Percentiles rank a stretch among this genome's conserved stretches.
These are phyloP conservation scores for Bemisia tabaci DNA, from an alignment of 1,140 invertebrate genomes.

Conservation along the genomic window DNA sequence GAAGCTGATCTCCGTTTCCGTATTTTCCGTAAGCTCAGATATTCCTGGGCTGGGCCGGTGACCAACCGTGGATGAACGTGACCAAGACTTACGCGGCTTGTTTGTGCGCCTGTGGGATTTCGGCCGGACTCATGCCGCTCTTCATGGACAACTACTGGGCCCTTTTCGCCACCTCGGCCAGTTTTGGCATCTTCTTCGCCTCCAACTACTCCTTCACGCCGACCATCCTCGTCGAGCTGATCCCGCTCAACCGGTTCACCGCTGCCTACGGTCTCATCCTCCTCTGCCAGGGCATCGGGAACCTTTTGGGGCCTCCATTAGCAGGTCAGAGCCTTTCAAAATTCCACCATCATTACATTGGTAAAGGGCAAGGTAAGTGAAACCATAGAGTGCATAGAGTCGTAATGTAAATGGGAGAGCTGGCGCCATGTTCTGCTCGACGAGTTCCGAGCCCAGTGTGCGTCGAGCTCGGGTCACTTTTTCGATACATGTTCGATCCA, in stretches of 20 bases:
- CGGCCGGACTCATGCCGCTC: slow-evolving; percentile 55
- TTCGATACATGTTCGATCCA: too few species aligned
- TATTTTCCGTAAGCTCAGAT: too few species aligned
- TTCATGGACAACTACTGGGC: slow-evolving; percentile 43
- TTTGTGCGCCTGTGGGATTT: slow-evolving; percentile 55
- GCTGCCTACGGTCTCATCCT: slow-evolving; percentile 75
- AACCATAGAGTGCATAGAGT: too few species aligned
- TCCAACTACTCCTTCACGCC: slow-evolving; percentile 79
- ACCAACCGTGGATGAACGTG: slow-evolving; percentile 71
- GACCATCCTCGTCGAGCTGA: slow-evolving; percentile 66
- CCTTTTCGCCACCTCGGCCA: slow-evolving; percentile 33
- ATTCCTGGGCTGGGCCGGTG: slow-evolving; percentile 74
- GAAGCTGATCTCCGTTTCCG: too few species aligned
- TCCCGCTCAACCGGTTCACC: slow-evolving; percentile 66
- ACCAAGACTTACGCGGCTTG: slow-evolving; percentile 65
- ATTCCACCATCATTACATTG: too few species aligned
- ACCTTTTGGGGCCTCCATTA: slow-evolving; percentile 47
- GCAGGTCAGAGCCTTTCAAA: slow-evolving; percentile 30
- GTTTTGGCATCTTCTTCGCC: slow-evolving; percentile 73
- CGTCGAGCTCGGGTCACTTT: too few species aligned
- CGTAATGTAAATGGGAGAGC: too few species aligned
- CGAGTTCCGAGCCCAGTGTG: too few species aligned
- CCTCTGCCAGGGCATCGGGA: slow-evolving; percentile 66
- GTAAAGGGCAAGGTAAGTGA: too few species aligned
- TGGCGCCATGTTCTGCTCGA: too few species aligned